phyloP scores from a whole-genome alignment of 1,140 invertebrate genomes.

The Centruroides vittatus region DNA sequence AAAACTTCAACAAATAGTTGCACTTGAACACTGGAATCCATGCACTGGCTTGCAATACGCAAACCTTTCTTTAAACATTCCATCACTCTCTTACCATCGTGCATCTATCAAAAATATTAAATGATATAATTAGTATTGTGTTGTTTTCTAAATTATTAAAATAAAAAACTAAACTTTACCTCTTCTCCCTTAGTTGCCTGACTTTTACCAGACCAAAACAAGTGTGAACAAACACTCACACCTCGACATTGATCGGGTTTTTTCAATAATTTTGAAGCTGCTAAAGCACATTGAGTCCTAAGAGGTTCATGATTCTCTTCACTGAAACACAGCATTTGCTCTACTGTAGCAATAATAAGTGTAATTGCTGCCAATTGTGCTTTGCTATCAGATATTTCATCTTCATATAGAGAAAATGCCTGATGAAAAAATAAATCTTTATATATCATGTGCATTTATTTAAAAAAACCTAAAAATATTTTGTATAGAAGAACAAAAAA shows the following conservation, averaged over 20 bases:
- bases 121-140: background rate
- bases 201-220: slow-evolving; percentile 90
- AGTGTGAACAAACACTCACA: slow-evolving; percentile 76
- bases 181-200: slow-evolving; percentile 48
- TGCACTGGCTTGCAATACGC: slow-evolving; percentile 88
- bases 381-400: slow-evolving; percentile 96
- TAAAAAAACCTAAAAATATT: background rate
- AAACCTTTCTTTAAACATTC: slow-evolving; percentile 94
- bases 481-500: too few species aligned
- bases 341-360: slow-evolving; percentile 86
- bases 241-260: slow-evolving; percentile 94
- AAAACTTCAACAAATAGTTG: slow-evolving; percentile 89
- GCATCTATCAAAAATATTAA: slow-evolving; percentile 40
- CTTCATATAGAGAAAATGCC: slow-evolving; percentile 95
- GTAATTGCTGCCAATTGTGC: slow-evolving; percentile 91
- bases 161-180: slow-evolving; percentile 26
- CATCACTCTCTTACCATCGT: slow-evolving; percentile 75
- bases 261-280: slow-evolving; percentile 88
- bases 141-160: background rate
- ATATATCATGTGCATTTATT: background rate
- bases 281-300: slow-evolving; percentile 80
- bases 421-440: slow-evolving; percentile 24
- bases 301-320: slow-evolving; percentile 97
- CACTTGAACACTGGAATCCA: slow-evolving; percentile 92
- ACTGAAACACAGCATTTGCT: slow-evolving; percentile 82